Base-by-base conservation (phyloP, 2,888 invertebrate genomes). In the Ariolimax columbianus region DNA sequence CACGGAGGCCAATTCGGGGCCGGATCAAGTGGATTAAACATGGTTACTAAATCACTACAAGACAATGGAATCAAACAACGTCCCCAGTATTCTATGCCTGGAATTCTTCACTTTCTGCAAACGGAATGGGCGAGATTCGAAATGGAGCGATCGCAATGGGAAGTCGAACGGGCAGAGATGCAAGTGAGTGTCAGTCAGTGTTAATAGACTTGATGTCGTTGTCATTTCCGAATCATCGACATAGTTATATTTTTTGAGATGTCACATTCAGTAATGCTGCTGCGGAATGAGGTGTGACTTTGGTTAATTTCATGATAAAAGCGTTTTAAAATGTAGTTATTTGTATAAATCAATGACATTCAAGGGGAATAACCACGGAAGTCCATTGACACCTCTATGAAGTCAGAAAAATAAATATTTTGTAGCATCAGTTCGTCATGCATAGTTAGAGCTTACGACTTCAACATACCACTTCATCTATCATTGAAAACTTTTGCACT, bases 41-140 rank as follows among this genome's bases (percentile, higher is more conserved):
- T 93, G 90, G 91, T 91, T 82, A 91, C 91, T 40, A 94, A 94
- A 91, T 93, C 93, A 84, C 93, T 94, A 87, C 93, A 93, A 86
- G 94, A 94, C 88, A 94, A 94, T 89, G 94, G 94, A 82, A 90
- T 90, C 43, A 89, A 89, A 82, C 91, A 91, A 81, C 90, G 93
- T 80, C 92, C 93, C 51, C 93, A 98, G 95, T 99, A 99, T 96
- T 98, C 99, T 92, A 98, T 99, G 96, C 99, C 99, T 93, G 99
- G 99, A 94, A 98, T 99, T 95, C 96, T 99, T 94, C 99, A 99
- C 96, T 99, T 98, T 95, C 97, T 99, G 94, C 99, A 99, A 95
- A 99, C 99, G 95, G 99, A 99, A 96, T 99, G 99, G 99, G 98
- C 99, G 94, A 96, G 98, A 95, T 99, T 99, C 95, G 99, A 99